Evolutionary conservation across 92 coral and sea anemone genomes (phyloP).

Genomic region (Ricordea florida): DNA sequence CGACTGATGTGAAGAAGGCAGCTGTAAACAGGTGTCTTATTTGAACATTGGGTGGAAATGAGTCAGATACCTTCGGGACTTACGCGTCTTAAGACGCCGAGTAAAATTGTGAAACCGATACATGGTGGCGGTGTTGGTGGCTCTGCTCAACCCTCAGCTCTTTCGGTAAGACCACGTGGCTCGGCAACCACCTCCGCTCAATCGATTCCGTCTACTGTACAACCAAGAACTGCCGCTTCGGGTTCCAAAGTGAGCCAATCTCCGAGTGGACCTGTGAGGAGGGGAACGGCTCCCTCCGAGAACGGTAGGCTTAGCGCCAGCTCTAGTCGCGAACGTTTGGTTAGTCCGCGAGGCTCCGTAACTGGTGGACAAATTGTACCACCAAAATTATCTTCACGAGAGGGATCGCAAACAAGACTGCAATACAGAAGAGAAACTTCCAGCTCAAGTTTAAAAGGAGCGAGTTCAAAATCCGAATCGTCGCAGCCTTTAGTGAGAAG

Average conservation of each 20-base stretch:
- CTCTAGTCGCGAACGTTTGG: slow-evolving; percentile 43
- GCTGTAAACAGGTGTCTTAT: not conserved
- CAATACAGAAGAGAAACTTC: slow-evolving; percentile 79
- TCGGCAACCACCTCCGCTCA: slow-evolving; percentile 43
- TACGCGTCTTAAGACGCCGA: slow-evolving; percentile 78
- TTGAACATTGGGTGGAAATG: slow-evolving; percentile 26
- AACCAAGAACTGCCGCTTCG: slow-evolving; percentile 50
- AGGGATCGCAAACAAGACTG: slow-evolving; percentile 69
- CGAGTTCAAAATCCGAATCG: slow-evolving; percentile 57
- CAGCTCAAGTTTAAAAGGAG: slow-evolving; percentile 79
- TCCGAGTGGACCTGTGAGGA: slow-evolving; percentile 34
- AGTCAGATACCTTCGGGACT: slow-evolving; percentile 82
- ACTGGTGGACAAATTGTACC: slow-evolving; percentile 58
- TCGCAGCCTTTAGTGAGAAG: slow-evolving; percentile 49
- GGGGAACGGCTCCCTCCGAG: slow-evolving; percentile 39
- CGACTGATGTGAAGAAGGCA: too few species aligned
- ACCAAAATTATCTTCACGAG: slow-evolving; percentile 68
- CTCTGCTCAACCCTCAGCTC: slow-evolving; percentile 38
- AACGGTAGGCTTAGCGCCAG: slow-evolving; percentile 6
- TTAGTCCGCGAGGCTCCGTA: slow-evolving; percentile 71
- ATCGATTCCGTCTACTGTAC: slow-evolving; percentile 41
- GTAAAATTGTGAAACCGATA: slow-evolving; percentile 76
- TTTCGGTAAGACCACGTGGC: slow-evolving; percentile 80
- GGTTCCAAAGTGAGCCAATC: slow-evolving; percentile 23
- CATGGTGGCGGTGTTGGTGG: slow-evolving; percentile 84